These are phyloP conservation scores for Eristalinus aeneus DNA, from an alignment of 2,888 invertebrate species.

Conservation along the genomic window DNA sequence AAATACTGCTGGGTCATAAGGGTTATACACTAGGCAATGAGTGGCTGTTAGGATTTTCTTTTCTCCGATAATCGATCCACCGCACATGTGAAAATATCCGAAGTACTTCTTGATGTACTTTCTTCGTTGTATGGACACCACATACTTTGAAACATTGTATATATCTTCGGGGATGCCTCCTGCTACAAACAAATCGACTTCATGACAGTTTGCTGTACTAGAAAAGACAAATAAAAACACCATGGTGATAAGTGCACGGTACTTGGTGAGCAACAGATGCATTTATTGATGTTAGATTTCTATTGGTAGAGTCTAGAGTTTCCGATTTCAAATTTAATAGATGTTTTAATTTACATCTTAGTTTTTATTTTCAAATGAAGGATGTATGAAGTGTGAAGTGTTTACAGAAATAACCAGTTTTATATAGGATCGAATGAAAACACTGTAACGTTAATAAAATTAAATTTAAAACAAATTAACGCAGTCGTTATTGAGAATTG, in stretches of 20 bases:
- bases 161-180: not conserved
- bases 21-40: not conserved
- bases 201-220: not conserved
- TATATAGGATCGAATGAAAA: no score
- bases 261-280: not conserved
- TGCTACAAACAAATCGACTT: not conserved
- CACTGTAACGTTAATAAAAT: no score
- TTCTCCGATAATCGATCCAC: not conserved
- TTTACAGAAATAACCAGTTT: no score
- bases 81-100: not conserved
- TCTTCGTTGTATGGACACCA: not conserved
- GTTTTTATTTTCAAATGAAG: no score
- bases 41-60: conserved; percentile 1
- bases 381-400: no score
- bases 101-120: not conserved
- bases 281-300: not conserved
- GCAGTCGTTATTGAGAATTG: no score
- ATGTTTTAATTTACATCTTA: no score
- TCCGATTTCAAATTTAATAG: no score
- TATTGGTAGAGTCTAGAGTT: no score
- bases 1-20: not conserved
- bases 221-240: not conserved
- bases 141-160: not conserved
- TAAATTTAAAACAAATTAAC: no score
- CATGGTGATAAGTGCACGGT: not conserved